Evolutionary conservation across 2,113 vertebrate genomes (phyloP).

Genomic region (Vidua chalybeata): DNA sequence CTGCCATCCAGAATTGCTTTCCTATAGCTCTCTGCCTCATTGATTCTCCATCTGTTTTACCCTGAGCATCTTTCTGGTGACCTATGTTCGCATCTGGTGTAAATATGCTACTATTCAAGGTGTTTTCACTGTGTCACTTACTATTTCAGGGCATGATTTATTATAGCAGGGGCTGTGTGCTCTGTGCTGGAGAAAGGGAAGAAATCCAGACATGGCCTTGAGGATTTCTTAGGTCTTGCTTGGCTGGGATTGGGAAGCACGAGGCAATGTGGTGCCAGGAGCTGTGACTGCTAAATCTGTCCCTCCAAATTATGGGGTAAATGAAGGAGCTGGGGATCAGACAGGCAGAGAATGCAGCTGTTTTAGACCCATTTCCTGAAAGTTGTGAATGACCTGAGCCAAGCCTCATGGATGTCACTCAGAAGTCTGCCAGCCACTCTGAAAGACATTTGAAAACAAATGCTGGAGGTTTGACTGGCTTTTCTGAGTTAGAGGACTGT

Average conservation of each 20-base stretch:
- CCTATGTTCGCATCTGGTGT: slow-evolving; percentile 40
- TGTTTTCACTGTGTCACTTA: not conserved
- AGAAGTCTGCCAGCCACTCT: not conserved
- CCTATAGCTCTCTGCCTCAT: slow-evolving; percentile 37
- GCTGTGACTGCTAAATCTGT: not conserved
- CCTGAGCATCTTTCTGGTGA: slow-evolving; percentile 49
- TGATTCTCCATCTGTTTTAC: slow-evolving; percentile 56
- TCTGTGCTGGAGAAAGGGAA: not conserved
- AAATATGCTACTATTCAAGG: slow-evolving; percentile 44
- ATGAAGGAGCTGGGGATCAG: not conserved
- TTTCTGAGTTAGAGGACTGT: not conserved
- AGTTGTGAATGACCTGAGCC: not conserved
- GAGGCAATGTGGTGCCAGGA: not conserved
- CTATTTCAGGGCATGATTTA: slow-evolving; percentile 27
- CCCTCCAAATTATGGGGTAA: not conserved
- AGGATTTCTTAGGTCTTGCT: not conserved
- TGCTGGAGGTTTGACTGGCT: not conserved
- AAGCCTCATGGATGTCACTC: not conserved
- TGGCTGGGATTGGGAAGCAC: not conserved
- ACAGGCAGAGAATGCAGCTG: not conserved
- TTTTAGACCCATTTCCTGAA: not conserved
- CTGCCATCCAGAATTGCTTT: slow-evolving; percentile 11
- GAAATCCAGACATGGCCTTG: not conserved
- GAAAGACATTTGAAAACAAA: not conserved
- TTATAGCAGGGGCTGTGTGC: not conserved